Conservation (phyloP, 2,797 vertebrate genomes). For the Anas flavirostris region DNA sequence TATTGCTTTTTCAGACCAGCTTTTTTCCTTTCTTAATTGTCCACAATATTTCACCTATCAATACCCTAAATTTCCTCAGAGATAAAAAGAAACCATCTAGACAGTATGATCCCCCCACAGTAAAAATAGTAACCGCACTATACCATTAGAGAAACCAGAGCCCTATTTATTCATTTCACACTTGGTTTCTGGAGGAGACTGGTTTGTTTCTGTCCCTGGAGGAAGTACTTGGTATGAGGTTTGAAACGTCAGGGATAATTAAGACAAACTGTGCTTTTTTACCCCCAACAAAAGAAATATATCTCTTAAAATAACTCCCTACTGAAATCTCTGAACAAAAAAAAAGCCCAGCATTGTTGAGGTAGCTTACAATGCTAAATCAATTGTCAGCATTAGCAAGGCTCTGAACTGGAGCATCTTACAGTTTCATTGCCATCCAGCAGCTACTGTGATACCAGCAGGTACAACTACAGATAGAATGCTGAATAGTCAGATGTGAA, state of each 20-base stretch:
- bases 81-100: conserved; percentile 47
- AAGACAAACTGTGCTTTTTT: conserved; percentile 78
- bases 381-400: conserved; percentile 54
- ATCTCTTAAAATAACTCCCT: conserved; percentile 76
- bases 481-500: conserved; percentile 27
- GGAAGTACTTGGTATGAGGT: conserved; percentile 61
- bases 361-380: conserved; percentile 61
- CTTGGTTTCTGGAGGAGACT: conserved; percentile 61
- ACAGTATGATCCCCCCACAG: neutral
- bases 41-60: conserved; percentile 54
- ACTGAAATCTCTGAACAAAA: conserved; percentile 66
- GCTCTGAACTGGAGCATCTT: conserved; percentile 44
- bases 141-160: conserved; percentile 25
- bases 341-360: conserved; percentile 13
- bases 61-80: conserved; percentile 46
- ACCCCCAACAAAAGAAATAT: conserved; percentile 71
- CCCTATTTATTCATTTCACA: conserved; percentile 71
- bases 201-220: conserved; percentile 72
- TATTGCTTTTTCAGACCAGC: conserved; percentile 29
- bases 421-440: conserved; percentile 28
- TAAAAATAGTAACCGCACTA: conserved; percentile 45
- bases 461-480: conserved; percentile 4
- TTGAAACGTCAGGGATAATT: conserved; percentile 79
- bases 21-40: conserved; percentile 62
- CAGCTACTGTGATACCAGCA: neutral